These are phyloP conservation scores for Spatulosminthurus flaviceps DNA, from an alignment of 2,888 invertebrate species.

Conservation along the genomic window DNA sequence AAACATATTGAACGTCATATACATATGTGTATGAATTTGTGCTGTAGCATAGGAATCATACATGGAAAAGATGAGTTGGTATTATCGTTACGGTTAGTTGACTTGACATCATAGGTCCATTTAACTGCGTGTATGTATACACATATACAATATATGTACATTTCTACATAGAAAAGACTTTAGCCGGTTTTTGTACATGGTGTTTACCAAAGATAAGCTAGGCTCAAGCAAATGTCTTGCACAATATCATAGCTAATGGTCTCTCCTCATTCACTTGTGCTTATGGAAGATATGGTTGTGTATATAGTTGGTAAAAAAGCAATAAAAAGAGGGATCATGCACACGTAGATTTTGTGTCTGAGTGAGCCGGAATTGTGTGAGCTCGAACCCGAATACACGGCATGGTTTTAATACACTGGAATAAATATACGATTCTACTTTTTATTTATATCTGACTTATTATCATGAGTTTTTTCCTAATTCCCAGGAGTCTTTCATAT, in stretches of 20 bases:
- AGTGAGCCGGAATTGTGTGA: too few species aligned
- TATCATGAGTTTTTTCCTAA: slow-evolving; percentile 10
- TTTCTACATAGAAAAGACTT: too few species aligned
- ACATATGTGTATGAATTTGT: too few species aligned
- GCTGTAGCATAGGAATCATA: background rate
- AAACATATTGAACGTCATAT: too few species aligned
- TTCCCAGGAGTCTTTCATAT: slow-evolving; percentile 10
- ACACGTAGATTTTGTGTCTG: background rate
- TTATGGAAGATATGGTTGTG: too few species aligned
- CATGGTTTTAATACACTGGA: too few species aligned
- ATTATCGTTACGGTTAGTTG: slow-evolving; percentile 4
- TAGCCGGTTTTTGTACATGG: background rate
- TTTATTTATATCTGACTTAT: background rate
- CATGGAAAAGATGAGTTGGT: slow-evolving; percentile 7
- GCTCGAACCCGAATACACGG: too few species aligned
- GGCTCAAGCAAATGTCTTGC: slow-evolving; percentile 6
- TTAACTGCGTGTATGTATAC: background rate
- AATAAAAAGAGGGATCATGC: background rate
- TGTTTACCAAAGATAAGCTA: background rate
- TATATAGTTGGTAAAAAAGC: background rate
- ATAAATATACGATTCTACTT: background rate
- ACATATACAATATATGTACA: too few species aligned
- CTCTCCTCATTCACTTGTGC: background rate
- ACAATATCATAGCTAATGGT: background rate
- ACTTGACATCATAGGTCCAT: background rate